A percentile compares a stretch with the other conserved stretches of the same genome.
These are phyloP conservation scores for Oligia strigilis DNA, from an alignment of 2,888 invertebrate genomes.

Conservation along the genomic window DNA sequence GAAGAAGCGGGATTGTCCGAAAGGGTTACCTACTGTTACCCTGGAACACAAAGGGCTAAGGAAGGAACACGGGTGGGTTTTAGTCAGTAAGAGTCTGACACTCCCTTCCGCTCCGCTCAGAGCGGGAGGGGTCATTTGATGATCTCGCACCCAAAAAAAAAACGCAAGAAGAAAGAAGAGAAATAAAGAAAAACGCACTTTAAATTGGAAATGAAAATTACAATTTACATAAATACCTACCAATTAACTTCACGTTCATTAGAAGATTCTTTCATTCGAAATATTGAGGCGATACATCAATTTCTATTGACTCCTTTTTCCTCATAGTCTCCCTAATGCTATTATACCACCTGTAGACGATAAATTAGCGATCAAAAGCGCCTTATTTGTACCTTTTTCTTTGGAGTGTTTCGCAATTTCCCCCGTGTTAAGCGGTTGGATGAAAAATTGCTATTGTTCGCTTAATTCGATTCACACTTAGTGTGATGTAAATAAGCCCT, in stretches of 20 bases:
- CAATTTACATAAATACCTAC: background rate
- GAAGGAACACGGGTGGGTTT: too few relatives aligned
- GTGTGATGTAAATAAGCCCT: constrained; percentile 59
- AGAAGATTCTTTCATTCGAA: too few relatives aligned
- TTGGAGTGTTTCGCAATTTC: constrained; percentile 51
- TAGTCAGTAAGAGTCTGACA: too few relatives aligned
- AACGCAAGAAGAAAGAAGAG: too few relatives aligned
- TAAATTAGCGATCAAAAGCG: constrained; percentile 53
- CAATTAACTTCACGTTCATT: background rate
- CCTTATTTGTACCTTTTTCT: constrained; percentile 50
- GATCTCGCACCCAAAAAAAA: too few relatives aligned
- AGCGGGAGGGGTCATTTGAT: too few relatives aligned
- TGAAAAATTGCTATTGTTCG: constrained; percentile 68
- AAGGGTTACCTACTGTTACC: too few relatives aligned
- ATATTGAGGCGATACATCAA: constrained; percentile 20
- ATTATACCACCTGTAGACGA: constrained; percentile 44
- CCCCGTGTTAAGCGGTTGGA: constrained; percentile 52
- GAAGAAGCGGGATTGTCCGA: too few relatives aligned
- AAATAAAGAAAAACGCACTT: background rate
- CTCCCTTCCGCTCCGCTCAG: too few relatives aligned
- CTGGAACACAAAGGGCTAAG: too few relatives aligned
- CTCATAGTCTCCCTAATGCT: constrained; percentile 23
- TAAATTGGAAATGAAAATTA: background rate
- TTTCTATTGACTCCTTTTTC: constrained; percentile 19
- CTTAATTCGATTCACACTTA: constrained; percentile 49